Conservation (phyloP, 2,888 invertebrate species). For the Sericinus montela region DNA sequence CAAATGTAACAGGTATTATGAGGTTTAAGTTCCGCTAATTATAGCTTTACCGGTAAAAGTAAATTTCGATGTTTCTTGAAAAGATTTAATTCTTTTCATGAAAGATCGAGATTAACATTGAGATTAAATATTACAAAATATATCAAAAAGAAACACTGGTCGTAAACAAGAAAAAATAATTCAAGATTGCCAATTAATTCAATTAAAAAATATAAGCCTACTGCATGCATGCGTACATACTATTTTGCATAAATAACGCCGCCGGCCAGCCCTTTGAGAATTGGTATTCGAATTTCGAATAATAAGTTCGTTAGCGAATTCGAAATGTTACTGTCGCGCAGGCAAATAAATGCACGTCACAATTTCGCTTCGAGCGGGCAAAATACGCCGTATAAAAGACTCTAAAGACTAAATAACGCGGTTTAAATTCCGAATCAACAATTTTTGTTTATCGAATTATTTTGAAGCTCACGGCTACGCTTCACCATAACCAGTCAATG, state of each 20-base stretch:
- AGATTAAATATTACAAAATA: too few relatives aligned
- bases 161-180: too few relatives aligned
- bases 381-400: slow-evolving; percentile 30
- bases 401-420: not conserved
- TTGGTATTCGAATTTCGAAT: slow-evolving; percentile 40
- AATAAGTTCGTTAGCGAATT: slow-evolving; percentile 61
- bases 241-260: slow-evolving; percentile 16
- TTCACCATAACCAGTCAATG: slow-evolving; percentile 11
- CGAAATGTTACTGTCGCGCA: slow-evolving; percentile 44
- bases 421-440: not conserved
- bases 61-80: too few relatives aligned
- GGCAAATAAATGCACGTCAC: slow-evolving; percentile 45
- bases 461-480: slow-evolving; percentile 6
- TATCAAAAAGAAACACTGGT: too few relatives aligned
- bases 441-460: slow-evolving; percentile 16
- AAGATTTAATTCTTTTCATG: too few relatives aligned
- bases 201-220: slow-evolving; percentile 14
- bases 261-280: slow-evolving; percentile 29
- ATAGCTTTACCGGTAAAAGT: too few relatives aligned
- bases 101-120: too few relatives aligned
- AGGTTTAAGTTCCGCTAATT: too few relatives aligned
- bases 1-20: too few relatives aligned
- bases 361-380: slow-evolving; percentile 36
- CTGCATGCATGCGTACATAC: slow-evolving; percentile 2
- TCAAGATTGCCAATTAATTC: not conserved